Percentiles rank a stretch among this genome's conserved stretches.
phyloP scores from a whole-genome alignment of 2,888 invertebrate species.

The Leptura quadrifasciata region DNA sequence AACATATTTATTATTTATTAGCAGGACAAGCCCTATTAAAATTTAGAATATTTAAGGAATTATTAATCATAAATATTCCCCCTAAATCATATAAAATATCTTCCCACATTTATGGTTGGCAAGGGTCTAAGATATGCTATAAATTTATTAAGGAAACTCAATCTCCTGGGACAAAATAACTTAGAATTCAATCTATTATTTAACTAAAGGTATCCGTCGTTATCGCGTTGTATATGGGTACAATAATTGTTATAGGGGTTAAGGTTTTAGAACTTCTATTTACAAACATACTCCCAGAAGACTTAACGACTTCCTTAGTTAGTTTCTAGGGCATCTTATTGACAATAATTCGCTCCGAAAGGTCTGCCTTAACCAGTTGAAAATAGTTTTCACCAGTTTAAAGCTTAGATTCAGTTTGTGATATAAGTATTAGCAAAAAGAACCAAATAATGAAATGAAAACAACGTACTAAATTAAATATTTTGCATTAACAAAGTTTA shows the following conservation, averaged over 20 bases:
- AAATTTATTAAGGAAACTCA: slow-evolving; percentile 17
- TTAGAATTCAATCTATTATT: slow-evolving; percentile 37
- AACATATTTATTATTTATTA: no score
- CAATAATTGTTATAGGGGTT: slow-evolving; percentile 31
- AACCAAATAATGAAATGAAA: no score
- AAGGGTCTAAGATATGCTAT: slow-evolving; percentile 16
- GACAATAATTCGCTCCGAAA: not conserved
- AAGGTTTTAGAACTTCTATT: slow-evolving; percentile 10
- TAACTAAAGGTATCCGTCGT: slow-evolving; percentile 22
- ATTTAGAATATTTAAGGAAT: no score
- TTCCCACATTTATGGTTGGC: slow-evolving; percentile 12
- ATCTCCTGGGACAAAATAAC: slow-evolving; percentile 33
- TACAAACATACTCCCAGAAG: slow-evolving; percentile 26
- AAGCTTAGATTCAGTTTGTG: no score
- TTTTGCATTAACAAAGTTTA: no score
- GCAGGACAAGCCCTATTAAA: no score
- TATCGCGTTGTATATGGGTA: slow-evolving; percentile 34
- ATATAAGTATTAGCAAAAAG: no score
- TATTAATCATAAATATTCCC: not conserved
- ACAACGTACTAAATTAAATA: no score
- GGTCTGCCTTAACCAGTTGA: not conserved
- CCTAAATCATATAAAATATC: slow-evolving; percentile 5
- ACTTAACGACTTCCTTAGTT: slow-evolving; percentile 23
- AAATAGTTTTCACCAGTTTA: no score
- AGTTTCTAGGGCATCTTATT: slow-evolving; percentile 15